Base-by-base conservation (phyloP, 2,113 vertebrate species). In the Dolichallabes microphthalmus region DNA sequence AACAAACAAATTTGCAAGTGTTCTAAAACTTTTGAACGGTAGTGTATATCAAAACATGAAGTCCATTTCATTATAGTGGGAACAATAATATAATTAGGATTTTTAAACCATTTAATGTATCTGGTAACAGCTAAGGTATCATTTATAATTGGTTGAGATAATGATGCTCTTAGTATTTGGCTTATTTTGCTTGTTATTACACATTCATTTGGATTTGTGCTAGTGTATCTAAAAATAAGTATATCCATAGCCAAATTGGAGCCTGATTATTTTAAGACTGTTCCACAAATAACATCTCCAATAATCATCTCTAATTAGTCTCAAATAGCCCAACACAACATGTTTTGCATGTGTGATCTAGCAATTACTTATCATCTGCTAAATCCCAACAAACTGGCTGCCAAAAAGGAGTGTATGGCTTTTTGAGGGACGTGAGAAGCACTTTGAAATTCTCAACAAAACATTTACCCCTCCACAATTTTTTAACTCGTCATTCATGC, bases 321-420 rank as follows among this genome's bases (percentile, higher is more conserved):
- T 50, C 82, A 83, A 83, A 73, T 45, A 74, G 83, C 52, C 30
- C 2, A 63, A 78, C 20, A 39, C 60, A 76, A 76, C 79, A 84
- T 63, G 39, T 61, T 68, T 84, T 85, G 32, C 84, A 76, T 8
- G 15, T 66, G 19, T 80, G 32, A 86, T 79, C 75, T 58, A 83
- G 50, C 87, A 86, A 79, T 86, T 80, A 78, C 61, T 83, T 74
- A 64, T 80, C 66, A 71, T 80, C 52, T 32, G 58, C 61, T 83
- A 64, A 88, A 83, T 86, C 80, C 20, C 77, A 86, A 64, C 32
- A 57, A 86, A 86, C 45, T 75, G 53, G 87, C 68, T 75, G 80
- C 80, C 80, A 77, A 50, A 77, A 69, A 35, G 52, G 64, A 84
- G 86, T 27, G 77, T 79, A 74, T 32, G 27, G 57, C 75, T n/a